A percentile compares a stretch with the other conserved stretches of the same genome.
Conservation (phyloP, 2,888 invertebrate genomes). For the Lacanobia wlatinum region DNA sequence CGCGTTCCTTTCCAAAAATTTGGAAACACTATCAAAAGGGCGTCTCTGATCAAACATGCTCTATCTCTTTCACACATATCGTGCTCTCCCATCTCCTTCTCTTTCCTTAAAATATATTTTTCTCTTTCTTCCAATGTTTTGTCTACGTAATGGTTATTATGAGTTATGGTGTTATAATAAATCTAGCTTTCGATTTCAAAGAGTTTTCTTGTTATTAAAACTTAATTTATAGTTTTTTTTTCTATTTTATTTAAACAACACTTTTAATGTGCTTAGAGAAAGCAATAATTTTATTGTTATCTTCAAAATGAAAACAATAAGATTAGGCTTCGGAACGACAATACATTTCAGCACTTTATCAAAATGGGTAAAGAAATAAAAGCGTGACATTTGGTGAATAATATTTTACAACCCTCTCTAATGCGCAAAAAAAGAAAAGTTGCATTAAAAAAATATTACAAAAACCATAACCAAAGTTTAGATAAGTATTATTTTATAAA, state of each 20-base stretch:
- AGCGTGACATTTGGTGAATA: no score
- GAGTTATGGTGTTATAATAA: constrained; percentile 79
- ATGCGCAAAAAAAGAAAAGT: no score
- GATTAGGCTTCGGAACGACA: not conserved
- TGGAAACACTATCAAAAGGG: constrained; percentile 90
- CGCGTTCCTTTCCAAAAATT: constrained; percentile 88
- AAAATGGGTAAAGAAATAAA: no score
- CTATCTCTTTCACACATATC: constrained; percentile 72
- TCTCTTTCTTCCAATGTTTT: constrained; percentile 68
- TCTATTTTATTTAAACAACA: not conserved
- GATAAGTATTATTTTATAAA: constrained; percentile 65
- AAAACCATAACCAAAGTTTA: constrained; percentile 44
- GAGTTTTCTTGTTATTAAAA: not conserved
- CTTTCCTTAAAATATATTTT: constrained; percentile 57
- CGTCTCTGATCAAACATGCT: constrained; percentile 83
- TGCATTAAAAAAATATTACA: not conserved
- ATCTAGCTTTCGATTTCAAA: constrained; percentile 56
- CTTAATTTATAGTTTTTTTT: not conserved
- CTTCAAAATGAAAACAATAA: not conserved
- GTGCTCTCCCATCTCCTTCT: constrained; percentile 52
- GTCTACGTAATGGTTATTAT: constrained; percentile 76
- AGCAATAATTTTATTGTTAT: not conserved
- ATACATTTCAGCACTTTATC: no score
- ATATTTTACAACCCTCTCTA: no score
- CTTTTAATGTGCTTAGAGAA: not conserved